These are phyloP conservation scores for Patagioenas fasciata DNA, from an alignment of 2,113 vertebrate genomes.

Conservation along the genomic window DNA sequence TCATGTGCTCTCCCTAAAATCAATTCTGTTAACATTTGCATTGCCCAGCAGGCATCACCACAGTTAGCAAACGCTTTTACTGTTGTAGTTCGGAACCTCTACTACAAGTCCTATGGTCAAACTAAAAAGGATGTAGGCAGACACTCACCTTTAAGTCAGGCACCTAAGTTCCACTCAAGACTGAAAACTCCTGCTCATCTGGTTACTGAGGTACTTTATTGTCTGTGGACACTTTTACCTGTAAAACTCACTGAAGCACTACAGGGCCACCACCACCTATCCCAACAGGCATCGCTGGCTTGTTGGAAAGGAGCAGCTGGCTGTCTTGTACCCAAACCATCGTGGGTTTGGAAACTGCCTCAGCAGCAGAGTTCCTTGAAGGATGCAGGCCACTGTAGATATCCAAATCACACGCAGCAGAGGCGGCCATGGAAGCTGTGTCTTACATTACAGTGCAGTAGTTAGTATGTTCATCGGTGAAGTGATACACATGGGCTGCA, in stretches of 20 bases:
- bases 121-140: background rate
- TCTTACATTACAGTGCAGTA: rapidly evolving
- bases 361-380: background rate
- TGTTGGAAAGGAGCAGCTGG: background rate
- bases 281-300: background rate
- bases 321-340: background rate
- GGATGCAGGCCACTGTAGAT: background rate
- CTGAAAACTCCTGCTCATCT: background rate
- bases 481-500: background rate
- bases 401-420: rapidly evolving
- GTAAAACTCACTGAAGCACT: background rate
- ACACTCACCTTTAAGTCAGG: background rate
- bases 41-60: rapidly evolving
- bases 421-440: rapidly evolving
- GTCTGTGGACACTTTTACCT: background rate
- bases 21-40: background rate
- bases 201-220: background rate
- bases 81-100: background rate
- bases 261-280: background rate
- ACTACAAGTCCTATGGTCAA: background rate
- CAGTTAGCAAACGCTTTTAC: background rate
- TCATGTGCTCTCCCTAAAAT: background rate
- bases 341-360: background rate
- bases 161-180: background rate
- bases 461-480: rapidly evolving